These are phyloP conservation scores for Setipinna tenuifilis DNA, from an alignment of 2,797 vertebrate genomes.

Conservation along the genomic window DNA sequence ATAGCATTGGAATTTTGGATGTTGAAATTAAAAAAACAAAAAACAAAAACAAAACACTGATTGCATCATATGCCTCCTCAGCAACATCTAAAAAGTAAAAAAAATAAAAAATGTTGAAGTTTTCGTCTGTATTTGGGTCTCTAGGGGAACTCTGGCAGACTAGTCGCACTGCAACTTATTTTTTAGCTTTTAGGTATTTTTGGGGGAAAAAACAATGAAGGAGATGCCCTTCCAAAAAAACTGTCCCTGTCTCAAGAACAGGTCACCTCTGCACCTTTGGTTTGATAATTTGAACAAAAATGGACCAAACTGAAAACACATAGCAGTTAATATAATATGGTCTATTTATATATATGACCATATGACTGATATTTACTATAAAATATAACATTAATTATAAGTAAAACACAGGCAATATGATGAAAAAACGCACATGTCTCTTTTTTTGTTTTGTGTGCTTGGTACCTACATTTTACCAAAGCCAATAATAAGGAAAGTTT, in stretches of 20 bases:
- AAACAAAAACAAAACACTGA: too few species aligned
- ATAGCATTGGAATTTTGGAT: too few species aligned
- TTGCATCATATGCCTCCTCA: too few species aligned
- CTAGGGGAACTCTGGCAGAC: too few species aligned
- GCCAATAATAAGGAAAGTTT: too few species aligned
- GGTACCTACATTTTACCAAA: not conserved
- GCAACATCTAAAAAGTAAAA: too few species aligned
- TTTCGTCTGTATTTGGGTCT: too few species aligned
- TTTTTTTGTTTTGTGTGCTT: not conserved
- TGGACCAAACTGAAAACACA: not conserved
- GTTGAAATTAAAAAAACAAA: too few species aligned
- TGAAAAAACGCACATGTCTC: not conserved
- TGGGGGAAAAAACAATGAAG: not conserved
- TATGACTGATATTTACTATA: not conserved
- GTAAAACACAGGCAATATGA: not conserved
- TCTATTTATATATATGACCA: not conserved
- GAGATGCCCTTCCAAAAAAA: not conserved
- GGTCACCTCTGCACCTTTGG: not conserved
- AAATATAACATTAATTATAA: not conserved
- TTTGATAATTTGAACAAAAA: not conserved
- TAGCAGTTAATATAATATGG: not conserved
- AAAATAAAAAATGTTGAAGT: too few species aligned
- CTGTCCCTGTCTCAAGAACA: not conserved
- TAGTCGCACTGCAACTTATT: not conserved
- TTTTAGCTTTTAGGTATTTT: not conserved